Evolutionary conservation across 2,797 vertebrate species (phyloP), one percentile per base, ranked within the genome.

Genomic region (Sebastolobus alascanus): DNA sequence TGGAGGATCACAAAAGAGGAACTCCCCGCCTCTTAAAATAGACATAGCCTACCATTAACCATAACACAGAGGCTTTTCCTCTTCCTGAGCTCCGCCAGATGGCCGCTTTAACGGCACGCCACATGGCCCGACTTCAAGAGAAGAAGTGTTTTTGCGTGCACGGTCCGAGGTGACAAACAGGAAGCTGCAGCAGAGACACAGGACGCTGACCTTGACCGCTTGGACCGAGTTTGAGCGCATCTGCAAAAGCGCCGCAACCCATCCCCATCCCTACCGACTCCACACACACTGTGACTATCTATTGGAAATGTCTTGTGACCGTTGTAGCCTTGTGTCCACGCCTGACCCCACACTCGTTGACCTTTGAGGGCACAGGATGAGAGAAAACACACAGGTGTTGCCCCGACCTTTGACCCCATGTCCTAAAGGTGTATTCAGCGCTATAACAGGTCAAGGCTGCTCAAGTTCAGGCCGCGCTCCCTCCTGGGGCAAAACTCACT

Each of bases 51-150:
- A 64, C 84, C 73, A 86, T 87, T 81, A 90, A 74, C 68, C 77
- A 81, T 66, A 88, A 89, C 91, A 92, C 82, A 87, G 73, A 92
- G 85, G 85, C 76, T 83, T 90, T 94, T 94, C 92, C 94, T 89
- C 89, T 94, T 95, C 94, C 94, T 93, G 87, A 83, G 35, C 71
- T 31, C 54, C 80, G 74, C 40, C 94, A 94, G 92, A 94, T 94
- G 94, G 89, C 73, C 38, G 1, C 6, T 83, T 80, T 84, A 89
- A 92, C 59, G 20, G 70, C 89, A 73, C 35, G 22, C 72, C 87
- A 88, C 82, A 84, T 82, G 89, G 67, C 68, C 46, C 68, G 3
- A 66, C 89, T 66, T 87, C 77, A 84, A 84, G 80, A 77, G 77
- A 73, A 63, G 7, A 38, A 65, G 54, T 82, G 86, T 78, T 75